Evolutionary conservation across 1,140 invertebrate species (phyloP).

Genomic region (Zaprionus inermis): DNA sequence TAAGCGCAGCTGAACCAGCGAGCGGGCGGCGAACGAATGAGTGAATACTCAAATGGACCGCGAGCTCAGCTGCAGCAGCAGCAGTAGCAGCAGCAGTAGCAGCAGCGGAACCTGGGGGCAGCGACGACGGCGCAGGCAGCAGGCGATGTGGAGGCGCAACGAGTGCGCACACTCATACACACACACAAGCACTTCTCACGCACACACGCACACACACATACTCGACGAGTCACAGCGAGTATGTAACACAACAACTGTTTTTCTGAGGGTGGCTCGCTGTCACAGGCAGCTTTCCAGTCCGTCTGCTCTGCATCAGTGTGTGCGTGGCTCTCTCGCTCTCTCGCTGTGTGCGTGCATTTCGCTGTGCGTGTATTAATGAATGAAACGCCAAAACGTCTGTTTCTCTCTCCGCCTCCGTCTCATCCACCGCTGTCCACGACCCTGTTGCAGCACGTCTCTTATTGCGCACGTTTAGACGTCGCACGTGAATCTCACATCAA

Average conservation of each 20-base stretch:
- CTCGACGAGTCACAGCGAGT: background rate
- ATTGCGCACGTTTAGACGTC: slow-evolving; percentile 45
- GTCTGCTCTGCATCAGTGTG: slow-evolving; percentile 33
- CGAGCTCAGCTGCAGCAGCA: slow-evolving; percentile 63
- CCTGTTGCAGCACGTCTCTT: background rate
- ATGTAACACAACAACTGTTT: slow-evolving; percentile 48
- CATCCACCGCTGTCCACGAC: background rate
- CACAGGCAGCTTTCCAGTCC: slow-evolving; percentile 67
- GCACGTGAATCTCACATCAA: slow-evolving; percentile 45
- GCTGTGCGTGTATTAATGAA: slow-evolving; percentile 77
- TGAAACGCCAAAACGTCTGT: slow-evolving; percentile 71
- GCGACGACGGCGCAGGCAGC: slow-evolving; percentile 50
- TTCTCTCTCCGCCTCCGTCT: slow-evolving; percentile 15
- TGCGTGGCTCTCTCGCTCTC: background rate
- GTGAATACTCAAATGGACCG: slow-evolving; percentile 80
- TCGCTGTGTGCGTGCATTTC: slow-evolving; percentile 11
- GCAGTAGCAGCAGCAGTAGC: slow-evolving; percentile 30
- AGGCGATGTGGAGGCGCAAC: slow-evolving; percentile 72
- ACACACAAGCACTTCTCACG: slow-evolving; percentile 27
- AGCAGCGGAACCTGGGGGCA: slow-evolving; percentile 28
- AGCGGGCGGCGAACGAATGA: slow-evolving; percentile 79
- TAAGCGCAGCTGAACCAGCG: slow-evolving; percentile 79
- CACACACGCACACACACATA: slow-evolving; percentile 21
- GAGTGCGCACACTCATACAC: slow-evolving; percentile 73
- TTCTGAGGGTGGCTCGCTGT: slow-evolving; percentile 58